phyloP scores from a whole-genome alignment of 2,797 vertebrate genomes.

The Chelon auratus region DNA sequence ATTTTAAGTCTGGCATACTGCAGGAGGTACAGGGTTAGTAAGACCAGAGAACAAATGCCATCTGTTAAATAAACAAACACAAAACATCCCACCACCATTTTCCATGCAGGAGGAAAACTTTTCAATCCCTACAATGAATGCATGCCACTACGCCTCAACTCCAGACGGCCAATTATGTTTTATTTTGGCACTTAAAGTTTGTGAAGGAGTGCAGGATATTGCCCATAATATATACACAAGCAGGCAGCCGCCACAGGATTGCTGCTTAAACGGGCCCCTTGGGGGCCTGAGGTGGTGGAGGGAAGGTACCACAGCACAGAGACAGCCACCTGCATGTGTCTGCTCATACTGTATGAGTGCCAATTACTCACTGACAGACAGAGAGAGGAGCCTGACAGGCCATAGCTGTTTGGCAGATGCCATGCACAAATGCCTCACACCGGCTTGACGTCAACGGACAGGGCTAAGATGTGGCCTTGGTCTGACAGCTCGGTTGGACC shows the following conservation, averaged over 20 bases:
- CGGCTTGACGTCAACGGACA: constrained; percentile 64
- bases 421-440: constrained; percentile 72
- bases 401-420: constrained; percentile 83
- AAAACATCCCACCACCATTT: constrained; percentile 64
- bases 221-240: constrained; percentile 85
- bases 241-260: constrained; percentile 78
- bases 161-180: constrained; percentile 89
- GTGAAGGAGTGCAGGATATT: constrained; percentile 83
- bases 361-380: constrained; percentile 86
- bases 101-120: constrained; percentile 67
- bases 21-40: constrained; percentile 77
- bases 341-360: constrained; percentile 77
- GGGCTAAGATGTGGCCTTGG: constrained; percentile 68
- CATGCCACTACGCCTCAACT: constrained; percentile 74
- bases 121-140: constrained; percentile 75
- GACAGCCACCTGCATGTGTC: constrained; percentile 83
- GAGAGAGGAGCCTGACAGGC: constrained; percentile 72
- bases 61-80: constrained; percentile 87
- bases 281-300: constrained; percentile 75
- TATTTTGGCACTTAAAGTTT: constrained; percentile 87
- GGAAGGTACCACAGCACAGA: constrained; percentile 74
- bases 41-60: constrained; percentile 84
- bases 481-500: constrained; percentile 82
- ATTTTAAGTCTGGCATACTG: constrained; percentile 84
- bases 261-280: constrained; percentile 81